Percentiles rank a stretch among this genome's conserved stretches.
phyloP scores from a whole-genome alignment of 2,797 vertebrate species.

The Ispidina picta region DNA sequence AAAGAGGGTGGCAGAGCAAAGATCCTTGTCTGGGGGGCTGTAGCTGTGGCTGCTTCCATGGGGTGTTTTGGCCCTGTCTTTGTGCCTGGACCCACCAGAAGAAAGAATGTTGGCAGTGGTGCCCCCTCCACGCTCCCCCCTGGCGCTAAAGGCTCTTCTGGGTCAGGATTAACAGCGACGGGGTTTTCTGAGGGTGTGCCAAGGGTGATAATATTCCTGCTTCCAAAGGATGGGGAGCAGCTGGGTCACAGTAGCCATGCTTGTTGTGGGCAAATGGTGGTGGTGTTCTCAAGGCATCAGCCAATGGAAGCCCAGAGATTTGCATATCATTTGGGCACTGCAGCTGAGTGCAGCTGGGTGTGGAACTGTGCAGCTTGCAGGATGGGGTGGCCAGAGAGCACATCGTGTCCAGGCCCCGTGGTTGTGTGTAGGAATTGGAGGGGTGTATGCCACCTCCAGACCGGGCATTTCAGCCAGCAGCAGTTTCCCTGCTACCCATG shows the following conservation, averaged over 20 bases:
- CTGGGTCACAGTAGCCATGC: not conserved
- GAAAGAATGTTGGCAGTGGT: not conserved
- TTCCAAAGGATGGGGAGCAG: not conserved
- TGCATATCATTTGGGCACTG: not conserved
- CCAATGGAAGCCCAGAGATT: not conserved
- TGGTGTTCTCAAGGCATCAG: not conserved
- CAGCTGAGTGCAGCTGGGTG: accelerated
- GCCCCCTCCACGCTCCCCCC: not conserved
- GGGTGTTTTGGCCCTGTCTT: too few relatives aligned
- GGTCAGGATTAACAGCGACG: accelerated
- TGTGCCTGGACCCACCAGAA: not conserved
- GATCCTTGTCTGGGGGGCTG: not conserved
- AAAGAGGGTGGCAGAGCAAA: not conserved
- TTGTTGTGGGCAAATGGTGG: not conserved
- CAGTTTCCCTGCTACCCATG: not conserved
- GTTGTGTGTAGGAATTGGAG: not conserved
- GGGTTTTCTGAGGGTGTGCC: not conserved
- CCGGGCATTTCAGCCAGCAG: not conserved
- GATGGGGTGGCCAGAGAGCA: not conserved
- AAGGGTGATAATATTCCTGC: accelerated
- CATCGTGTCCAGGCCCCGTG: accelerated
- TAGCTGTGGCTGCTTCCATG: accelerated
- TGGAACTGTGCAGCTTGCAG: not conserved
- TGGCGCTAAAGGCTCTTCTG: accelerated
- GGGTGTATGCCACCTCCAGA: not conserved